Evolutionary conservation across 1,140 invertebrate species (phyloP).

Genomic region (Saccostrea cuccullata): DNA sequence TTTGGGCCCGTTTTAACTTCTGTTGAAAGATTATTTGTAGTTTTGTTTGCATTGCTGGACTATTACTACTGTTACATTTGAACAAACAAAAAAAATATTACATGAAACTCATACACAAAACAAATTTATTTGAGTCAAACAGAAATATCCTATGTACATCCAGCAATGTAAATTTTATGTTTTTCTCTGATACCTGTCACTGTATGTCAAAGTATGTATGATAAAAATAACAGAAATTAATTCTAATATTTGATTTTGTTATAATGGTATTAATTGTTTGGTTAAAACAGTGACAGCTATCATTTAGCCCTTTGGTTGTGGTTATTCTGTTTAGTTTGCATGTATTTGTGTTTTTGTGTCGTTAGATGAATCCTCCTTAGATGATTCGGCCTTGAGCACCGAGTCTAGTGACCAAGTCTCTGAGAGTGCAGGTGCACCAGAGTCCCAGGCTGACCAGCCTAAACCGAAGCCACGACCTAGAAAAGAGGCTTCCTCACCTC

Average conservation of each 20-base stretch:
- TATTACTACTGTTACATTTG: no score
- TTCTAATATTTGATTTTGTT: neutral
- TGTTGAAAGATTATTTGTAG: no score
- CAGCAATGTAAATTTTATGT: neutral
- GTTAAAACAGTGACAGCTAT: slow-evolving; percentile 21
- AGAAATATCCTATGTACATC: neutral
- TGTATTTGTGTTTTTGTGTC: slow-evolving; percentile 42
- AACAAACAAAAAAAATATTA: no score
- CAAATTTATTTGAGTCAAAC: no score
- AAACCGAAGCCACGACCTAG: neutral
- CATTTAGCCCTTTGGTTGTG: neutral
- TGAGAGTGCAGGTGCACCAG: neutral
- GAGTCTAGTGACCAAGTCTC: slow-evolving; percentile 23
- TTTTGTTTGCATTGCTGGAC: no score
- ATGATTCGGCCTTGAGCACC: slow-evolving; percentile 18
- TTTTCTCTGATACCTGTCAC: neutral
- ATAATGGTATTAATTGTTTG: neutral
- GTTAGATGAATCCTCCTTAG: slow-evolving; percentile 33
- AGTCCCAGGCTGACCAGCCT: slow-evolving; percentile 1
- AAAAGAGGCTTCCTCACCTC: neutral
- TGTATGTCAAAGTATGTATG: neutral
- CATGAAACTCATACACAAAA: no score
- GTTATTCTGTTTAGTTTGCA: slow-evolving; percentile 37
- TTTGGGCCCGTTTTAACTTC: no score
- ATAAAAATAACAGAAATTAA: neutral